These are phyloP conservation scores for Mesoligia furuncula DNA, from an alignment of 2,888 invertebrate genomes.

Conservation along the genomic window DNA sequence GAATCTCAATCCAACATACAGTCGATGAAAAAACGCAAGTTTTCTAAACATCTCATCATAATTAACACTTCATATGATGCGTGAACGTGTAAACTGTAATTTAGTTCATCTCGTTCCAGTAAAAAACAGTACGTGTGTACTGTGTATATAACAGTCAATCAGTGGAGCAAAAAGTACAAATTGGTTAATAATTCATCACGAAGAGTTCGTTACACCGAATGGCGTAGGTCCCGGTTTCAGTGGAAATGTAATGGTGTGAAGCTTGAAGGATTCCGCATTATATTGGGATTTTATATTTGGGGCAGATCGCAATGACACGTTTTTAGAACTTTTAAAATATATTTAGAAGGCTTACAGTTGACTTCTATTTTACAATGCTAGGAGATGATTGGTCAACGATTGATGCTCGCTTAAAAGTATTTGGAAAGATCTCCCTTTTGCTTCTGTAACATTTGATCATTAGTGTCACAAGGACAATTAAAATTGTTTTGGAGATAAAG, in stretches of 20 bases:
- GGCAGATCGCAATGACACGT: background rate
- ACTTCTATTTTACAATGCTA: background rate
- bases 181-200: slow-evolving; percentile 65
- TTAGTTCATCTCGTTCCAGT: slow-evolving; percentile 58
- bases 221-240: slow-evolving; percentile 35
- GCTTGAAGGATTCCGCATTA: slow-evolving; percentile 27
- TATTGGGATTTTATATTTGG: slow-evolving; percentile 11
- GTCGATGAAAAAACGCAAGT: slow-evolving; percentile 48
- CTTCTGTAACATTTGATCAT: background rate
- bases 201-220: slow-evolving; percentile 60
- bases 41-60: slow-evolving; percentile 58
- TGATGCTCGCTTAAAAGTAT: background rate
- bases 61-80: slow-evolving; percentile 54
- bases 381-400: background rate
- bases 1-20: slow-evolving; percentile 48
- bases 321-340: background rate
- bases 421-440: background rate
- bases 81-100: slow-evolving; percentile 65
- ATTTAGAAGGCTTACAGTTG: background rate
- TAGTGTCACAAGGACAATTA: no score
- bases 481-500: background rate
- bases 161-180: slow-evolving; percentile 62
- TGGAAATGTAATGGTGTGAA: slow-evolving; percentile 23
- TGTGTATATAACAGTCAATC: slow-evolving; percentile 59
- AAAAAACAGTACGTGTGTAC: slow-evolving; percentile 48